phyloP scores from a whole-genome alignment of 2,797 vertebrate species.

The Enteromius thamalakanensis region DNA sequence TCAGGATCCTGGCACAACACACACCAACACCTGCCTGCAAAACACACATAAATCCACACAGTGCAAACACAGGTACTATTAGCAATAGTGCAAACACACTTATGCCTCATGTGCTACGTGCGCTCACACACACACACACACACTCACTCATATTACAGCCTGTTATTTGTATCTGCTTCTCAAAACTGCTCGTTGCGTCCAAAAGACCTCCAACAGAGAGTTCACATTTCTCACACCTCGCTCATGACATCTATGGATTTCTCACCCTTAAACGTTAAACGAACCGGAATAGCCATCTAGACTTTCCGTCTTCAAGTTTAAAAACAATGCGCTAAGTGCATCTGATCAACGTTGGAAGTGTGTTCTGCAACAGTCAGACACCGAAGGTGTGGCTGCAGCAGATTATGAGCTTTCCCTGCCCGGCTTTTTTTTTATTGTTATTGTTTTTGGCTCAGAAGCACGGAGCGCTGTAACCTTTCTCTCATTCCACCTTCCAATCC shows the following conservation, averaged over 20 bases:
- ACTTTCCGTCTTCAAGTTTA: neutral
- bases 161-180: conserved; percentile 43
- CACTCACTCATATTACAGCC: conserved; percentile 26
- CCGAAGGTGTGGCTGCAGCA: conserved; percentile 30
- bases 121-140: neutral
- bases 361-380: conserved; percentile 7
- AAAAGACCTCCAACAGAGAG: conserved; percentile 29
- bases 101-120: neutral
- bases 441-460: conserved; percentile 53
- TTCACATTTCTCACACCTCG: conserved; percentile 43
- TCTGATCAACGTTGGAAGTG: neutral
- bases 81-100: neutral
- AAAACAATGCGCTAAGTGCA: neutral
- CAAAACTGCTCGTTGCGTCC: conserved; percentile 32
- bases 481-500: conserved; percentile 26
- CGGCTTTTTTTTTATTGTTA: conserved; percentile 45
- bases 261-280: neutral
- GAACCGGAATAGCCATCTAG: neutral
- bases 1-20: neutral
- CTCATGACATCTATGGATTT: conserved; percentile 27
- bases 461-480: conserved; percentile 4
- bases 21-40: neutral
- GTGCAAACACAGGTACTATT: conserved; percentile 3
- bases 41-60: conserved; percentile 19
- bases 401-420: conserved; percentile 44